Evolutionary conservation across 2,888 invertebrate genomes (phyloP).

Genomic region (Gastracanthus pulcherrimus): DNA sequence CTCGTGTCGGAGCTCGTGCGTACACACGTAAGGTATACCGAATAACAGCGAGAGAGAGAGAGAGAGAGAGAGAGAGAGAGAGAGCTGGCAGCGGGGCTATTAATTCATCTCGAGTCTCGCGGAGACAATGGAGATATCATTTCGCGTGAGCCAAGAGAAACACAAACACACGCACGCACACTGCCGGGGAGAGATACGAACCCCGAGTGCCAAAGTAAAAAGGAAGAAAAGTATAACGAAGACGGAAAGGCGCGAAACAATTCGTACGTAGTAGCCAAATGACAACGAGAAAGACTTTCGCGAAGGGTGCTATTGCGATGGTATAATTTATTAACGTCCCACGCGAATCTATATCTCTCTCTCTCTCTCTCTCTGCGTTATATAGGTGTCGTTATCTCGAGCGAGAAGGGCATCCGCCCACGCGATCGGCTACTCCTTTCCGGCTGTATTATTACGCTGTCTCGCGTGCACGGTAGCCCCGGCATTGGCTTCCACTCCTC

Average conservation of each 20-base stretch:
- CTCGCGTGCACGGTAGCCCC: constrained; percentile 62
- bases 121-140: constrained; percentile 40
- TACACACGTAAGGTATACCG: too few species aligned
- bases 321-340: constrained; percentile 72
- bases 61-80: too few species aligned
- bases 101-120: constrained; percentile 22
- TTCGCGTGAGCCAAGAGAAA: background rate
- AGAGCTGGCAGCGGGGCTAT: background rate
- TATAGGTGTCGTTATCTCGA: too few species aligned
- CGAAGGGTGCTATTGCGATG: constrained; percentile 60
- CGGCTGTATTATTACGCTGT: background rate
- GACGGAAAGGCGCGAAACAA: background rate
- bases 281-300: background rate
- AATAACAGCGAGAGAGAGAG: too few species aligned
- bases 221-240: constrained; percentile 56
- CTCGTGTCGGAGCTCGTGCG: too few species aligned
- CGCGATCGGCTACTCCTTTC: constrained; percentile 66
- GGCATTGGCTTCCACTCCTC: constrained; percentile 67
- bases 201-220: background rate
- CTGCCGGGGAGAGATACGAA: background rate
- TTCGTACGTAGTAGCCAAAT: background rate
- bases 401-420: constrained; percentile 63
- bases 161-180: background rate
- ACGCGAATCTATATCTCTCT: constrained; percentile 64
- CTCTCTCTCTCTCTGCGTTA: too few species aligned